Evolutionary conservation across 2,113 vertebrate species (phyloP), one percentile per base, ranked within the genome.

Genomic region (Eonycteris spelaea): DNA sequence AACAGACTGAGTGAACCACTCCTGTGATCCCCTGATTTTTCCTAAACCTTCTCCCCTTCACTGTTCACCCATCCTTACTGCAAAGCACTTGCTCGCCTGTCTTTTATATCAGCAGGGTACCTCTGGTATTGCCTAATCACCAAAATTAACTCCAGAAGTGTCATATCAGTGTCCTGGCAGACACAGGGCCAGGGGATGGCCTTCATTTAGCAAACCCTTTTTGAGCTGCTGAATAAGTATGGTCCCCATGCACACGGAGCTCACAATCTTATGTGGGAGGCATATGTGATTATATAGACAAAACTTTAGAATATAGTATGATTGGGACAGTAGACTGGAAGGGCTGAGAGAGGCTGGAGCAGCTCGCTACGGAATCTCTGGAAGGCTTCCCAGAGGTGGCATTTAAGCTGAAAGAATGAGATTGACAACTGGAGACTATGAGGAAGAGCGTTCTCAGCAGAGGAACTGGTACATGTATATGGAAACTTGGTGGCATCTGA

Each of bases 401-500:
- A 2, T 74, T 65, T 67, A 21, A 79, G 38, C 30, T 40, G 70
- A 38, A 86, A 90, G 45, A 78, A 43, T 65, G 26, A 45, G 82
- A 35, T 80, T 55, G 67, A 28, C 35, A 57, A 15, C 26, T 65
- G 70, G 63, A 71, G 55, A 57, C 1, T 51, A 5, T 43, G 13
- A 80, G 48, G 61, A 55, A 30, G 11, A 43, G n/a, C 35, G 10
- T 21, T 55, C 19, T 53, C 9, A 19, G 55, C 61, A 57, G 74
- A 48, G 11, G 33, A 67, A 68, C 16, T 11, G 28, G 24, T 63
- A 1, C 2, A 0, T 16, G 9, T 3, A 0, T 10, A 5, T 40
- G 45, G 80, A 86, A 68, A 82, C 9, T 4, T 40, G 8, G 51
- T 28, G 19, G 45, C n/a, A 51, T 86, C 71, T 12, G 53, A 57